Percentiles rank a stretch among this genome's conserved stretches.
Conservation (phyloP, 2,113 vertebrate genomes). For the Sphaerodactylus townsendi region DNA sequence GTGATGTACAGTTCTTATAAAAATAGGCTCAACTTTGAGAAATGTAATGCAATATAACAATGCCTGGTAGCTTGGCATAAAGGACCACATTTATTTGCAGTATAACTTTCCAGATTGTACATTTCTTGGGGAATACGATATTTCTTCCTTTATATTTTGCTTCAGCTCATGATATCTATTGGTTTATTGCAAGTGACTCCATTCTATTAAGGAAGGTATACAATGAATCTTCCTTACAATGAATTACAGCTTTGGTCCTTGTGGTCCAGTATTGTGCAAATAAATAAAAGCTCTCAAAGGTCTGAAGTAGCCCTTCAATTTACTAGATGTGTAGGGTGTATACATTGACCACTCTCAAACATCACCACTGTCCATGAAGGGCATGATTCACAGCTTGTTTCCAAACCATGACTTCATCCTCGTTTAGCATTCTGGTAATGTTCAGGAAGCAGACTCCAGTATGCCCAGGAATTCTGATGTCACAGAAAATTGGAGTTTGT, state of each 20-base stretch:
- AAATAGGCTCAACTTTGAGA: slow-evolving; percentile 27
- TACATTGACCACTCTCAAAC: too few species aligned
- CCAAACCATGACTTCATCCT: too few species aligned
- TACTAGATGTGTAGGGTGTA: too few species aligned
- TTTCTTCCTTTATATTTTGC: not conserved
- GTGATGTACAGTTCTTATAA: slow-evolving; percentile 19
- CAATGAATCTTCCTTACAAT: not conserved
- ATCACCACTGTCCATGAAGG: too few species aligned
- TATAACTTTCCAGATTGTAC: not conserved
- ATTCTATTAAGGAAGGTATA: too few species aligned
- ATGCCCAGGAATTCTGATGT: too few species aligned
- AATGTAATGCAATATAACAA: not conserved
- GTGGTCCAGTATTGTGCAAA: not conserved
- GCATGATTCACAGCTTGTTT: too few species aligned
- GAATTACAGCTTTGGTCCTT: not conserved
- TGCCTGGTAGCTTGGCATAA: slow-evolving; percentile 21
- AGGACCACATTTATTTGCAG: not conserved
- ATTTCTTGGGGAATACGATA: fast-evolving
- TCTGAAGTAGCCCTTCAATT: not conserved
- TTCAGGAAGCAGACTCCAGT: too few species aligned
- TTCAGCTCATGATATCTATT: not conserved
- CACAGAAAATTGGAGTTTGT: too few species aligned
- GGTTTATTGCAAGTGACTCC: not conserved
- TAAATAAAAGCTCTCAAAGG: not conserved
- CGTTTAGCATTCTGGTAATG: too few species aligned